Evolutionary conservation across 2,113 vertebrate species (phyloP), one percentile per base, ranked within the genome.

Genomic region (Sceloporus tristichus): DNA sequence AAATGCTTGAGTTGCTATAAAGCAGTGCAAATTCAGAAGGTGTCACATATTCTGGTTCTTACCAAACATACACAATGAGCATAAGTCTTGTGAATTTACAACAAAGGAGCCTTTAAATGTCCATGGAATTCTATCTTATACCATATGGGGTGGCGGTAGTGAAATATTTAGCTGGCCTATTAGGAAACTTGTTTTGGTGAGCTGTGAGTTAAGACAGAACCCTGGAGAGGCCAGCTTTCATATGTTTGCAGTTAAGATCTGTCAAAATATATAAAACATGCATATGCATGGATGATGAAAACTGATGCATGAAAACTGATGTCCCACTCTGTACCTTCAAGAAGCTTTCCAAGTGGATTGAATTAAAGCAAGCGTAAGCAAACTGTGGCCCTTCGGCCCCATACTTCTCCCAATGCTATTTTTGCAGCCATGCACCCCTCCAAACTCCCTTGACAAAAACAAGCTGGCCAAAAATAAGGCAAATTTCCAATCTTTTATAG

Each of bases 1-100:
- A 56, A 88, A 86, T 40, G 53, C 53, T 40, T 88, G 65, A 71
- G 79, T 84, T 71, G 79, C 65, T 29, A 79, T 78, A 56, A 40
- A 71, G 40, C 48, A 56, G 54, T 23, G 38, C 78, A 73, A 73
- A 62, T 79, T 38, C 82, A 88, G 66, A 75, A 82, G 66, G 77
- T 19, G 13, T 18, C 66, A 62, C 42, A 38, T 84, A 66, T 53
- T 79, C 66, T 10, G 7, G 11, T 77, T 79, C 76, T 34, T 71
- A 56, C 48, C 5, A 48, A 48, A 21, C 66, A 54, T 48, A 75
- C 34, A 38, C 14, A 34, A 21, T 84, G 42, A 56, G 71, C 68
- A 79, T n/a, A 71, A 59, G 66, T 53, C 48, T 3, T 48, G 48
- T 48, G 48, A 48, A 48, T 48, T 48, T 48, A 7, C 48, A 48